Evolutionary conservation across 2,888 invertebrate genomes (phyloP).

Genomic region (Congeria kusceri): DNA sequence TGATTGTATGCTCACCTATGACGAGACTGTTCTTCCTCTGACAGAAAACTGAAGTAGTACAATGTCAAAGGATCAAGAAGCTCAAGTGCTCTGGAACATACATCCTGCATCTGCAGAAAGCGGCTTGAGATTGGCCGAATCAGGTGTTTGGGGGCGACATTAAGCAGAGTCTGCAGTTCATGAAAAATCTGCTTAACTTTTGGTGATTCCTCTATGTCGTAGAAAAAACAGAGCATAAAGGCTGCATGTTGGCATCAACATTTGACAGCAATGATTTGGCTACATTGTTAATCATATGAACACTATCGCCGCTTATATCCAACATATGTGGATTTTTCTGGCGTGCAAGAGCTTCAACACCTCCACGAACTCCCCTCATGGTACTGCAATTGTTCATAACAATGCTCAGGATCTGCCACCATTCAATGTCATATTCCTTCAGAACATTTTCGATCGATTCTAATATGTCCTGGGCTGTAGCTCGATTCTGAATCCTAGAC

Average conservation of each 20-base stretch:
- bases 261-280: not conserved
- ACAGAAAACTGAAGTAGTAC: slow-evolving; percentile 36
- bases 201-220: slow-evolving; percentile 52
- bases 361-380: slow-evolving; percentile 38
- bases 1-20: no score
- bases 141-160: slow-evolving; percentile 21
- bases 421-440: slow-evolving; percentile 28
- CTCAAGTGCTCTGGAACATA: slow-evolving; percentile 12
- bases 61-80: slow-evolving; percentile 22
- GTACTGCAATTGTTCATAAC: slow-evolving; percentile 44
- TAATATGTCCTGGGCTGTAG: slow-evolving; percentile 29
- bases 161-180: slow-evolving; percentile 27
- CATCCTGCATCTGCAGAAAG: slow-evolving; percentile 45
- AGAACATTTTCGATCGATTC: slow-evolving; percentile 23
- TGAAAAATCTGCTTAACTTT: slow-evolving; percentile 30
- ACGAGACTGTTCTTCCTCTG: slow-evolving; percentile 47
- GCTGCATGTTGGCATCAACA: no score
- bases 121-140: slow-evolving; percentile 38
- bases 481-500: slow-evolving; percentile 28
- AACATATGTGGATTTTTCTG: not conserved
- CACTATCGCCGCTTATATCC: slow-evolving; percentile 14
- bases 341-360: slow-evolving; percentile 33
- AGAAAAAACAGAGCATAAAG: slow-evolving; percentile 25
- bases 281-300: slow-evolving; percentile 11
- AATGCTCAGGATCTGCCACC: slow-evolving; percentile 27